These are phyloP conservation scores for Agonum fuliginosum DNA, from an alignment of 2,888 invertebrate species.

Conservation along the genomic window DNA sequence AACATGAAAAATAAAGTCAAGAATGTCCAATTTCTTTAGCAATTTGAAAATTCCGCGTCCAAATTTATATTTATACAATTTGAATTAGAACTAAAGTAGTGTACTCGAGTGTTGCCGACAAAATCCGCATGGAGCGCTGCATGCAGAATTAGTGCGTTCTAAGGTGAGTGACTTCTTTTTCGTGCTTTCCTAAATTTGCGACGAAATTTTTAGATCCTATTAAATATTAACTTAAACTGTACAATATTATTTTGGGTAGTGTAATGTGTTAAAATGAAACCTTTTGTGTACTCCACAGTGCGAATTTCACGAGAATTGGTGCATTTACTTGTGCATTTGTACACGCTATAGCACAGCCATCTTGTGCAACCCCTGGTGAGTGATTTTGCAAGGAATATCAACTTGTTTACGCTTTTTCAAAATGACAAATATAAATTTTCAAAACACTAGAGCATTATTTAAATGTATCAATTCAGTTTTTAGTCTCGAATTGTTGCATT, in stretches of 20 bases:
- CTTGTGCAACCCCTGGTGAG: conserved; percentile 55
- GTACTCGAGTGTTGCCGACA: conserved; percentile 37
- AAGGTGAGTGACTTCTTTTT: conserved; percentile 58
- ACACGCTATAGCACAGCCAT: conserved; percentile 56
- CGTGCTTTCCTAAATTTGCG: conserved; percentile 45
- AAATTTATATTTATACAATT: conserved; percentile 41
- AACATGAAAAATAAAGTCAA: too few species aligned
- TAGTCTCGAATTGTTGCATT: not conserved
- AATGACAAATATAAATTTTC: conserved; percentile 17
- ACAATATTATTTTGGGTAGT: conserved; percentile 9
- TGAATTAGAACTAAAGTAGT: conserved; percentile 52
- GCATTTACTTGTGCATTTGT: conserved; percentile 48
- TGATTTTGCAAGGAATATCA: not conserved
- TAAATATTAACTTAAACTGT: conserved; percentile 25
- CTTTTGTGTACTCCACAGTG: conserved; percentile 10
- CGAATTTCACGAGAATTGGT: conserved; percentile 8
- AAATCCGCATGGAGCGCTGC: conserved; percentile 33
- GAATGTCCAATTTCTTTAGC: too few species aligned
- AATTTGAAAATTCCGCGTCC: not conserved
- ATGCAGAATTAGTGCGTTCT: conserved; percentile 58
- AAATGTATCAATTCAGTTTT: not conserved
- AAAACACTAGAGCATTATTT: not conserved
- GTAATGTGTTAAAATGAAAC: conserved; percentile 25
- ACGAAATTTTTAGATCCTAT: conserved; percentile 52
- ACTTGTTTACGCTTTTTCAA: conserved; percentile 37